Base-by-base conservation (phyloP, 1,140 invertebrate genomes). In the Teleogryllus occipitalis region DNA sequence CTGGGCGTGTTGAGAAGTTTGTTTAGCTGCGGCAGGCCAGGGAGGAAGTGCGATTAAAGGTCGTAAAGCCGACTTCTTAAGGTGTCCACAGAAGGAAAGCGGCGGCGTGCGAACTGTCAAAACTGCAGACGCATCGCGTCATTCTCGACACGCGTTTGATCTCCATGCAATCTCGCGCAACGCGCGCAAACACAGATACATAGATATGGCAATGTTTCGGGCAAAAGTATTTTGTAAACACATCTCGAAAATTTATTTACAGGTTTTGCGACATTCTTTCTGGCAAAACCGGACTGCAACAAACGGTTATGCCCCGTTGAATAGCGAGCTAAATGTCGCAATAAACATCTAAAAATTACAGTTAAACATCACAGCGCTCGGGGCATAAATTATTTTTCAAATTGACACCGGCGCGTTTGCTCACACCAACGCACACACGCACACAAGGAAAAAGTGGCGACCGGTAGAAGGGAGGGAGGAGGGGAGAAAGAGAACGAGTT, bases 341-440 rank as follows among this genome's bases (percentile, higher is more conserved):
- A 65, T 65, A 65, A 65, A 65, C 54, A 65, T 65, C 54, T 65
- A 65, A 65, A 65, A 65, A 65, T 65, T 65, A 65, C 54, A 65
- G 54, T 65, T 65, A 65, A 65, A 65, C 54, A 65, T 65, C 54
- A 65, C 54, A 14, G 54, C 54, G 18, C 18, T 18, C 54, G 7
- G 18, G 54, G 10, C 54, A 65, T 65, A 65, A 14, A 65, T 65
- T 65, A 65, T 65, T 65, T 65, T 65, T 65, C 54, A 7, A 65
- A 65, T 65, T 65, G 54, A 65, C 54, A 65, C 18, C 54, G 54
- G 27, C 27, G 27, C 27, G 27, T 39, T 39, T 39, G 27, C 27
- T 39, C 27, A 39, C 27, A 39, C 27, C 27, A 39, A 39, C 27
- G 27, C 27, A 65, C 2, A 65, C 54, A 65, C 54, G 54, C 54